Conservation (phyloP, 1,140 invertebrate species). For the Eriocheir sinensis region DNA sequence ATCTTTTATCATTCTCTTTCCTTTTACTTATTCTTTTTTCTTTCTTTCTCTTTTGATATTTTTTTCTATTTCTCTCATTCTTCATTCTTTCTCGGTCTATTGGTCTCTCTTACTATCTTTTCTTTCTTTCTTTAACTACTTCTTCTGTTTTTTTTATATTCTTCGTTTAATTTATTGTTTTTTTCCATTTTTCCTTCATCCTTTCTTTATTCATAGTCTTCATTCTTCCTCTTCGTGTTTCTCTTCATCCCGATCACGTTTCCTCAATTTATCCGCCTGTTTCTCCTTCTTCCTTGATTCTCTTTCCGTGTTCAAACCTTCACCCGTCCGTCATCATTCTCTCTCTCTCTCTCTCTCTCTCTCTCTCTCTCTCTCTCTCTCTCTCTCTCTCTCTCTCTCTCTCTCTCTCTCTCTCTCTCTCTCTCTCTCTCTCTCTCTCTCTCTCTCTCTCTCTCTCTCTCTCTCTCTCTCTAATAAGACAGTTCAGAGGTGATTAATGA, state of each 20-base stretch:
- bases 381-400: neutral
- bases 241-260: neutral
- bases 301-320: neutral
- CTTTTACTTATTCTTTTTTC: neutral
- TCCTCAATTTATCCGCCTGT: neutral
- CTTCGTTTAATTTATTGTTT: neutral
- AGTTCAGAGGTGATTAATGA: neutral
- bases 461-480: neutral
- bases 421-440: neutral
- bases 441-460: constrained; percentile 13
- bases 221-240: neutral
- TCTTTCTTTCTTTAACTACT: neutral
- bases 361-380: neutral
- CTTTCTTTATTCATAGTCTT: neutral
- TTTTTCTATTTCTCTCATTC: neutral
- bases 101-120: neutral
- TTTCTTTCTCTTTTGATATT: neutral
- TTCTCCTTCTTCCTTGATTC: neutral
- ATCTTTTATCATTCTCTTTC: neutral
- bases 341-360: neutral
- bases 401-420: neutral
- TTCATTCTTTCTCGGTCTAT: neutral
- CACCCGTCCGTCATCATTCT: neutral
- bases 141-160: neutral
- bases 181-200: neutral